Base-by-base conservation (phyloP, 2,113 vertebrate species). In the Prunella himalayana region DNA sequence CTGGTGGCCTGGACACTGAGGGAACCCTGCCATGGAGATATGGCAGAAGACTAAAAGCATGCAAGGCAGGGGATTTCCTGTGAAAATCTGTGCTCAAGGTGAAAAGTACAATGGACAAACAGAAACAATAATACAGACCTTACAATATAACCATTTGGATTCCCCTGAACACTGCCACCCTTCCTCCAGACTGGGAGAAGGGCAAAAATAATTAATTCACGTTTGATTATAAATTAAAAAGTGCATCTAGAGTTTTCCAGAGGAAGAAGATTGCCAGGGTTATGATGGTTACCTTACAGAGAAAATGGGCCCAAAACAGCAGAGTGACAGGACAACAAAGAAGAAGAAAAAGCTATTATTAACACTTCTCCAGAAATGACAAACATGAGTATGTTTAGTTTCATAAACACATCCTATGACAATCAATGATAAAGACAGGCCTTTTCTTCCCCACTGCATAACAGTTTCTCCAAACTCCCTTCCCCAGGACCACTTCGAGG, bases 21-120 rank as follows among this genome's bases (percentile, higher is more conserved):
- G 7, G 9, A 33, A 9, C 24, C 18, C 11, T 20, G 41, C 19
- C 53, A 18, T 0, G 0, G 7, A 54, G 71, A 15, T 15, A 24
- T 2, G 5, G 21, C 11, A 3, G 1, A 65, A 25, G 50, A 56
- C 65, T 20, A 25, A 21, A 27, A 70, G 45, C 10, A 4, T 2
- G 11, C 4, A 39, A 44, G 39, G 44, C 23, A 60, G 31, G 20
- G 31, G 11, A 13, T 59, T 41, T 54, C 18, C n/a, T 49, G 47
- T 15, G 12, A 44, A 83, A 66, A 56, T 44, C 68, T 68, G 23
- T 50, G 56, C n/a, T 68, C 6, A 37, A 31, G 9, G 20, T 33
- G 11, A 44, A 30, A 72, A 86, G 15, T 12, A 24, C 22, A 45
- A 77, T 39, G 7, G 13, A 44, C 27, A 47, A 45, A 70, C 42